phyloP scores from a whole-genome alignment of 2,888 invertebrate genomes.

The Periphyllus acericola region DNA sequence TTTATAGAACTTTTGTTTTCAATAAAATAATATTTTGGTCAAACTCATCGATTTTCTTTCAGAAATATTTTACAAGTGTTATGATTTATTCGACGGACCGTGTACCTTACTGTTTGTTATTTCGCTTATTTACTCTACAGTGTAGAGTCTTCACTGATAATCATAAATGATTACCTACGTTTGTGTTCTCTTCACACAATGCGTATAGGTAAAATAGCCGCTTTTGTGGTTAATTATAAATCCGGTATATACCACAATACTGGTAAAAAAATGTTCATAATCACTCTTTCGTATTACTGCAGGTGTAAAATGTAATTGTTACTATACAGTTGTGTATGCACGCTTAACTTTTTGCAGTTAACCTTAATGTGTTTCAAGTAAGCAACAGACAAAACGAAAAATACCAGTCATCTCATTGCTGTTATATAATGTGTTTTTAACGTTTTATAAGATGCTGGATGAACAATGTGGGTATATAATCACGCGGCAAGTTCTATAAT shows the following conservation, averaged over 20 bases:
- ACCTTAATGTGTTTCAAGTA: constrained; percentile 55
- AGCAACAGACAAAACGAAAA: constrained; percentile 24
- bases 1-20: not conserved
- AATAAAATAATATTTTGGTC: not conserved
- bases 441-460: not conserved
- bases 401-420: not conserved
- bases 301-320: not conserved
- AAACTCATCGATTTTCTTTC: not conserved
- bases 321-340: not conserved
- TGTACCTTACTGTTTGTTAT: too few species aligned
- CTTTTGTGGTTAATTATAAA: constrained; percentile 6
- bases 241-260: not conserved
- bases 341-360: constrained; percentile 1
- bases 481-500: not conserved
- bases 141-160: too few species aligned
- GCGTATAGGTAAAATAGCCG: not conserved
- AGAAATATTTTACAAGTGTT: too few species aligned
- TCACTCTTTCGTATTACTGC: not conserved
- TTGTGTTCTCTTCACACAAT: not conserved
- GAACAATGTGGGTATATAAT: constrained; percentile 16
- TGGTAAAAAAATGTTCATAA: not conserved
- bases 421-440: not conserved
- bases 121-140: too few species aligned
- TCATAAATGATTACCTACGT: not conserved
- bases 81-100: too few species aligned